A percentile compares a stretch with the other conserved stretches of the same genome.
These are phyloP conservation scores for Platysteira castanea DNA, from an alignment of 2,113 vertebrate genomes.

Conservation along the genomic window DNA sequence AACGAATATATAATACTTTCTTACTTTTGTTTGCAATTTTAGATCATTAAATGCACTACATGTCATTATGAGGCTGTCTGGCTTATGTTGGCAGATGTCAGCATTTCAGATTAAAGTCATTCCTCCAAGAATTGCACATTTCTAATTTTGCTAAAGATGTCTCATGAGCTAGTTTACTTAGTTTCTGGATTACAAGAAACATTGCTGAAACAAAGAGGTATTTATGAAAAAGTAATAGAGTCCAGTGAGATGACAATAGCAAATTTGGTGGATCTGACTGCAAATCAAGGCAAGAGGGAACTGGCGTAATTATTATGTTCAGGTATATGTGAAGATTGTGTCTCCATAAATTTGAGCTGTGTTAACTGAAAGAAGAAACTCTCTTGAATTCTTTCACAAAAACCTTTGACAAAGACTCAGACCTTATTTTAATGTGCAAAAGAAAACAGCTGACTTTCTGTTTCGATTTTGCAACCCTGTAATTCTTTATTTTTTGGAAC, in stretches of 20 bases:
- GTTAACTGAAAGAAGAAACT: neutral
- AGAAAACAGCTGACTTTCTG: neutral
- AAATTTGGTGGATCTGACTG: neutral
- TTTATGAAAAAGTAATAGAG: neutral
- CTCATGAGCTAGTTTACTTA: neutral
- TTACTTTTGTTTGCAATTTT: neutral
- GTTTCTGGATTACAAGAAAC: neutral
- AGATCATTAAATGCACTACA: neutral
- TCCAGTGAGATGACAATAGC: neutral
- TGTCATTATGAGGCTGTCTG: neutral
- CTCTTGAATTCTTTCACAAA: neutral
- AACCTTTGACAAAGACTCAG: neutral
- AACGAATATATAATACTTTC: neutral
- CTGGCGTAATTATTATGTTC: neutral
- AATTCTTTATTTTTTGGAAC: neutral
- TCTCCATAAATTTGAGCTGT: neutral
- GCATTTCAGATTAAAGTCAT: neutral
- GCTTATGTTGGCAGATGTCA: neutral
- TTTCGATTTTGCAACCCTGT: neutral
- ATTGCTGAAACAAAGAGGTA: neutral
- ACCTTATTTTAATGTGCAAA: neutral
- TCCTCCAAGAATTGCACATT: neutral
- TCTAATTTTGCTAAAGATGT: neutral
- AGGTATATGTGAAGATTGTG: neutral
- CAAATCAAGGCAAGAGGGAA: neutral